Conservation (phyloP, 2,888 invertebrate genomes). For the Callosobruchus maculatus region DNA sequence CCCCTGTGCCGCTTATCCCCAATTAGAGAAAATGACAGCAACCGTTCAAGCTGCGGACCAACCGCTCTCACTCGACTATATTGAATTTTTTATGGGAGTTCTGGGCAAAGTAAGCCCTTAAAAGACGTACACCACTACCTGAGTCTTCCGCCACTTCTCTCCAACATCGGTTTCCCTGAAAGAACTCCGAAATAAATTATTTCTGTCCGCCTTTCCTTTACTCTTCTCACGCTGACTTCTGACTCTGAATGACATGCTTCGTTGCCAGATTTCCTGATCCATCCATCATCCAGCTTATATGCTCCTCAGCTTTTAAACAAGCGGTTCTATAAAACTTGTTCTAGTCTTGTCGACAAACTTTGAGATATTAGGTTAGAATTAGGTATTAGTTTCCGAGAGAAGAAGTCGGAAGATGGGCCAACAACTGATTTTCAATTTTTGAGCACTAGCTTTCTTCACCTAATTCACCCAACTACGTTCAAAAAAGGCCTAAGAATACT, state of each 20-base stretch:
- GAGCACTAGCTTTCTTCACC: too few species aligned
- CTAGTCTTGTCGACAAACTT: too few species aligned
- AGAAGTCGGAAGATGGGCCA: too few species aligned
- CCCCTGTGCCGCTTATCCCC: neutral
- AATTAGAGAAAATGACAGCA: neutral
- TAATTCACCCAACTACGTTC: too few species aligned
- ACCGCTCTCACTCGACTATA: neutral
- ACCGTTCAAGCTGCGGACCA: neutral
- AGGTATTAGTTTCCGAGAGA: too few species aligned
- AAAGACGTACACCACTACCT: neutral
- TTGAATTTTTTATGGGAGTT: neutral
- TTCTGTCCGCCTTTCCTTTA: neutral
- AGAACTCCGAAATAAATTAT: neutral
- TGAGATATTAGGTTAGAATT: too few species aligned
- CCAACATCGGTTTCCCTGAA: neutral
- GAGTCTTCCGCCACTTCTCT: neutral
- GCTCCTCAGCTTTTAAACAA: too few species aligned
- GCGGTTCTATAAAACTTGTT: too few species aligned
- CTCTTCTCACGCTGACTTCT: neutral
- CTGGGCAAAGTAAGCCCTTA: neutral
- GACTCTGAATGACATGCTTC: neutral
- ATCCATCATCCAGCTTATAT: too few species aligned
- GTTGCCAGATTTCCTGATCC: neutral
- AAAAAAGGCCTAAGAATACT: too few species aligned
- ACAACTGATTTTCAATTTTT: too few species aligned